These are phyloP conservation scores for Potorous gilbertii DNA, from an alignment of 2,797 vertebrate genomes.

Conservation along the genomic window DNA sequence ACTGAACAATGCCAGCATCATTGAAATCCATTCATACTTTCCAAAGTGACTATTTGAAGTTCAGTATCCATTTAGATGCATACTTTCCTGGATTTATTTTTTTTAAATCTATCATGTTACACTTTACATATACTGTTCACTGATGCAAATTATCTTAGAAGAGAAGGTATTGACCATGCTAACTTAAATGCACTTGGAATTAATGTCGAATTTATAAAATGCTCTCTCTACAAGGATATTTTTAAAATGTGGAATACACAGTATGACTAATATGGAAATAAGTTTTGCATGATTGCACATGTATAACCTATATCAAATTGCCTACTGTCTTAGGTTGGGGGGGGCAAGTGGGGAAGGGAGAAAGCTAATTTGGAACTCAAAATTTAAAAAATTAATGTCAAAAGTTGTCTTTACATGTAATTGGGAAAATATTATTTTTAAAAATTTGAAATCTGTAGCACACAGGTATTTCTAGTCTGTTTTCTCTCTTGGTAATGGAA, in stretches of 20 bases:
- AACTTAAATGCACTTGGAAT: background rate
- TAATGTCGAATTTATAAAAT: background rate
- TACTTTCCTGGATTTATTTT: background rate
- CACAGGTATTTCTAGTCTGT: background rate
- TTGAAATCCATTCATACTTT: background rate
- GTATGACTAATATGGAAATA: background rate
- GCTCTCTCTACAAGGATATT: background rate
- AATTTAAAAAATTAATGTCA: background rate
- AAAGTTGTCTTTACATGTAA: background rate
- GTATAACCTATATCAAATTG: background rate
- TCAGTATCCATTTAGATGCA: background rate
- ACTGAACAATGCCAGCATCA: background rate
- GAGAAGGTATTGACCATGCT: background rate
- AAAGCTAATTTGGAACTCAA: background rate
- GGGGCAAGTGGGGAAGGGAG: background rate
- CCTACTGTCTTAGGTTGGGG: background rate
- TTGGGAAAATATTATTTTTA: background rate
- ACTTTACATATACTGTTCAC: constrained; percentile 29
- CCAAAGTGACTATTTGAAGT: background rate
- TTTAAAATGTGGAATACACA: background rate
- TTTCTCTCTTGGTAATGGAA: constrained; percentile 34
- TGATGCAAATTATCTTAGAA: background rate
- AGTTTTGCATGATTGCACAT: background rate
- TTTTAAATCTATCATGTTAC: background rate
- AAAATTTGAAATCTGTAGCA: background rate